Conservation (phyloP, 2,797 vertebrate genomes). For the Gallinago stenura region DNA sequence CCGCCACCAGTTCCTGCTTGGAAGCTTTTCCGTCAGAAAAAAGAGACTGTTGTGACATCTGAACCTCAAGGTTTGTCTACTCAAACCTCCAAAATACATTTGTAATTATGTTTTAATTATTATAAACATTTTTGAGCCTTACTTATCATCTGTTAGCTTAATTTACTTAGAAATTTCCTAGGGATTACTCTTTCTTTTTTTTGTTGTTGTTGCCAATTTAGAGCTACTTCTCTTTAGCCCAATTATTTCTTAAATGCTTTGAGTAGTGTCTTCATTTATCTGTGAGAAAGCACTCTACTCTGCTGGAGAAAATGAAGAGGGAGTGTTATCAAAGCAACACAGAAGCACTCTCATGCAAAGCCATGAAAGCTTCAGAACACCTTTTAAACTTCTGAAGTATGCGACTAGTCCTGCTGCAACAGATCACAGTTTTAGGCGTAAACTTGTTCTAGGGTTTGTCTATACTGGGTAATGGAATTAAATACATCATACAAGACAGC, state of each 20-base stretch:
- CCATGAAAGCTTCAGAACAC: background rate
- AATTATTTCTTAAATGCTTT: background rate
- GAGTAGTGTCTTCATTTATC: background rate
- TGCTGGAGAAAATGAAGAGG: background rate
- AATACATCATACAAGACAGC: background rate
- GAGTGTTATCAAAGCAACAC: background rate
- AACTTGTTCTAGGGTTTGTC: background rate
- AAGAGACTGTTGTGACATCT: slow-evolving; percentile 80
- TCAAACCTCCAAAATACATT: background rate
- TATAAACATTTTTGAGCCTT: background rate
- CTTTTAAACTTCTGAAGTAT: background rate
- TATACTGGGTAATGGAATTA: background rate
- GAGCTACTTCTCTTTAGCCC: background rate
- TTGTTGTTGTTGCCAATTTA: background rate
- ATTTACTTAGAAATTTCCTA: background rate
- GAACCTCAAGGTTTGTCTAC: slow-evolving; percentile 85
- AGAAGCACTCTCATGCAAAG: background rate
- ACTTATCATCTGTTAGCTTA: background rate
- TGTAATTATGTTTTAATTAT: background rate
- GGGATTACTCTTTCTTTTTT: background rate
- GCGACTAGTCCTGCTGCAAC: background rate
- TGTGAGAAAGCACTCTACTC: background rate
- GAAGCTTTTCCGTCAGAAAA: slow-evolving; percentile 89
- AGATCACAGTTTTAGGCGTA: background rate
- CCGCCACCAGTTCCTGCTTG: slow-evolving; percentile 81